Percentiles rank a stretch among this genome's conserved stretches.
These are phyloP conservation scores for Chaenodraco wilsoni DNA, from an alignment of 2,797 vertebrate species.

Conservation along the genomic window DNA sequence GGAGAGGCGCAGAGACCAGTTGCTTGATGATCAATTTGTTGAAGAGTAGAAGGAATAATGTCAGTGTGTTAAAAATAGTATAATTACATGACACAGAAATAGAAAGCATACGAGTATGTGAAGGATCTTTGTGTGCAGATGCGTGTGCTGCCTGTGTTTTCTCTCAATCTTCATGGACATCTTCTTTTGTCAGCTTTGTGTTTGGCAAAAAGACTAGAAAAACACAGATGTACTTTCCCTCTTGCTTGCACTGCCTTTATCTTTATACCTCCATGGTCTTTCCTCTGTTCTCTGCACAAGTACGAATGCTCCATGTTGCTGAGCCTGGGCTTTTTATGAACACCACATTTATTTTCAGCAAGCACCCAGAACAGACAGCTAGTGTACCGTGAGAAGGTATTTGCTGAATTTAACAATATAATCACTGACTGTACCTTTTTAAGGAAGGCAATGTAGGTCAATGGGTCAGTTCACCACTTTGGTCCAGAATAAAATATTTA, in stretches of 20 bases:
- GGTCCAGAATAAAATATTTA: slow-evolving; percentile 13
- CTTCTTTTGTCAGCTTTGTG: slow-evolving; percentile 17
- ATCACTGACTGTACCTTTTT: no score
- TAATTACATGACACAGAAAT: not conserved
- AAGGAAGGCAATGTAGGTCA: not conserved
- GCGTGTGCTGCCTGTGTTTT: slow-evolving; percentile 23
- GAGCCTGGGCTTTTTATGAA: no score
- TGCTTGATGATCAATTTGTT: slow-evolving; percentile 38
- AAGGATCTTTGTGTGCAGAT: not conserved
- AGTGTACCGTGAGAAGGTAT: no score
- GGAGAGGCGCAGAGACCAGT: slow-evolving; percentile 6
- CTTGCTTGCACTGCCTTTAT: no score
- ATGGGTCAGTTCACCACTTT: not conserved
- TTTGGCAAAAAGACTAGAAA: not conserved
- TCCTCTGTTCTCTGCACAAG: no score
- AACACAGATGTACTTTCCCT: no score
- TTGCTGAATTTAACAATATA: no score
- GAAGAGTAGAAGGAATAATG: slow-evolving; percentile 8
- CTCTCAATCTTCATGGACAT: slow-evolving; percentile 5
- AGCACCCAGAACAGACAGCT: no score
- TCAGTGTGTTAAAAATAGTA: not conserved
- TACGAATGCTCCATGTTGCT: no score
- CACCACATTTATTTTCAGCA: no score
- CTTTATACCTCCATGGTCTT: no score
- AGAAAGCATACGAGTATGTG: not conserved